A percentile compares a stretch with the other conserved stretches of the same genome.
Evolutionary conservation across 2,797 vertebrate genomes (phyloP).

Genomic region (Semotilus atromaculatus): DNA sequence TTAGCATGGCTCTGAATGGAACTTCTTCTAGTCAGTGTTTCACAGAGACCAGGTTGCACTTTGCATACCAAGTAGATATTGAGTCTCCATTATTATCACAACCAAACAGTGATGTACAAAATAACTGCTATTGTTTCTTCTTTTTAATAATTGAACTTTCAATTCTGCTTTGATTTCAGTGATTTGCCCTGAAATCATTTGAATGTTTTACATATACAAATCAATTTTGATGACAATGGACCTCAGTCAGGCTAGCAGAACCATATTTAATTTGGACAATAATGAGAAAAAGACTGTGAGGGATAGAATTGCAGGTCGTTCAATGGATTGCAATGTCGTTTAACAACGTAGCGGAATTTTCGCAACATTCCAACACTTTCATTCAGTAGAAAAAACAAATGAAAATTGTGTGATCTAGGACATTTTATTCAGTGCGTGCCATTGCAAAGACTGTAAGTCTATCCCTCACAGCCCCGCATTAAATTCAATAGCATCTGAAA

Average conservation of each 20-base stretch:
- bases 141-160: neutral
- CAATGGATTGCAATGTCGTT: neutral
- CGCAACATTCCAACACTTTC: neutral
- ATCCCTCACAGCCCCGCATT: neutral
- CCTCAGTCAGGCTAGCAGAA: neutral
- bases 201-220: neutral
- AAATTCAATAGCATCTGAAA: neutral
- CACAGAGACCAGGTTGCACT: neutral
- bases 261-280: neutral
- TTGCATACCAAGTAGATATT: conserved; percentile 23
- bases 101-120: neutral
- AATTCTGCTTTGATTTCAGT: neutral
- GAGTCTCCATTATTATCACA: neutral
- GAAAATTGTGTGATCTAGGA: neutral
- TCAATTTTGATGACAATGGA: neutral
- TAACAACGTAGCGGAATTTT: neutral
- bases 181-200: neutral
- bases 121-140: neutral
- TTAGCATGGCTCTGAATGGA: conserved; percentile 19
- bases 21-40: conserved; percentile 14
- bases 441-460: neutral
- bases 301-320: neutral
- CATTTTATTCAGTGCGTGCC: neutral
- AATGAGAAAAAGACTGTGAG: neutral
- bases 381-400: neutral